Evolutionary conservation across 2,888 invertebrate species (phyloP).

Genomic region (Dorcus parallelipipedus): DNA sequence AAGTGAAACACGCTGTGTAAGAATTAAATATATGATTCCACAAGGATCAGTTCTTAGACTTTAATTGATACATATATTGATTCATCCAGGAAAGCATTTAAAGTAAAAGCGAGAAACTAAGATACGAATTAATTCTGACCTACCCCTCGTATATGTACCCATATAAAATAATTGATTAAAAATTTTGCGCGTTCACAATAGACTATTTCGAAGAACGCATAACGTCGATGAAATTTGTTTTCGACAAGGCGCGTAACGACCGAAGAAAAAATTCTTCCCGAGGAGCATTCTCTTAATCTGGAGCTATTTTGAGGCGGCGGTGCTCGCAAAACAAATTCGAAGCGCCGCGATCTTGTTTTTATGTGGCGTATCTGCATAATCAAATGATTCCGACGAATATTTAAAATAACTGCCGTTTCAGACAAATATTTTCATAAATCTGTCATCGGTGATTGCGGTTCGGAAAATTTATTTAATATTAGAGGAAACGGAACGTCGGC

Average conservation of each 20-base stretch:
- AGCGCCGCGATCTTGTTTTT: conserved; percentile 37
- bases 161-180: background rate
- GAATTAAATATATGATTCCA: background rate
- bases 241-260: background rate
- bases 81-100: too few species aligned
- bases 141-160: background rate
- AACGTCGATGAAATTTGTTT: conserved; percentile 5
- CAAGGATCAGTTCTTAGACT: too few species aligned
- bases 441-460: conserved; percentile 49
- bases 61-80: too few species aligned
- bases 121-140: background rate
- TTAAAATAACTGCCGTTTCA: conserved; percentile 50
- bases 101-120: background rate
- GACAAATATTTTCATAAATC: conserved; percentile 53
- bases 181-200: too few species aligned
- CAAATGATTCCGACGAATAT: conserved; percentile 50
- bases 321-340: conserved; percentile 28
- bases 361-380: conserved; percentile 48
- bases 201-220: too few species aligned
- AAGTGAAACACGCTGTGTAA: background rate
- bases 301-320: conserved; percentile 12
- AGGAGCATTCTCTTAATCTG: conserved; percentile 19
- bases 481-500: conserved; percentile 23
- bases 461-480: conserved; percentile 25
- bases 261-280: conserved; percentile 6